Conservation (phyloP, 2,888 invertebrate genomes). For the Lithophane socia region DNA sequence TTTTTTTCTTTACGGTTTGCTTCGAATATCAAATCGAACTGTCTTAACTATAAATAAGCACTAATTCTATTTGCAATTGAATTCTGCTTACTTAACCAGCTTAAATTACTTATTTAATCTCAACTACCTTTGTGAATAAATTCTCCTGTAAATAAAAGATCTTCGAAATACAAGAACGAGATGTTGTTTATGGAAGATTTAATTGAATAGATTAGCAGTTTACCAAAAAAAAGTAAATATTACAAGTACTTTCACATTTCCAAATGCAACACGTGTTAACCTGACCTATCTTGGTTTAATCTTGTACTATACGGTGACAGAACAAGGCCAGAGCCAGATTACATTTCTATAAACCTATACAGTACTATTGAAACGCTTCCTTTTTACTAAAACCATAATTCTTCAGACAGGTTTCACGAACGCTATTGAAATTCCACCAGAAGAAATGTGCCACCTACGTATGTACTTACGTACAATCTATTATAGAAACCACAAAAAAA, state of each 20-base stretch:
- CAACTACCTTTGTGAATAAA: background rate
- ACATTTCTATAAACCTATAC: background rate
- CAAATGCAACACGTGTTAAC: background rate
- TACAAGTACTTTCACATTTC: background rate
- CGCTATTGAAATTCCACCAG: conserved; percentile 1
- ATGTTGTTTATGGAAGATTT: too few species aligned
- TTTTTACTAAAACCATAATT: background rate
- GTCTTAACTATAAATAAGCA: background rate
- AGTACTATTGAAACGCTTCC: background rate
- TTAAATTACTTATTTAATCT: background rate
- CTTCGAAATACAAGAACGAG: background rate
- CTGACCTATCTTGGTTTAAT: background rate
- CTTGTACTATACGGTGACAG: background rate
- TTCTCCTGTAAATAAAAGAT: background rate
- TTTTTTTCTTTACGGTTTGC: background rate
- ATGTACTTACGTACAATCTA: conserved; percentile 25
- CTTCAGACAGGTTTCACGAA: conserved; percentile 3
- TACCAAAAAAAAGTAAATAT: background rate
- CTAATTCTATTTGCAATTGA: background rate
- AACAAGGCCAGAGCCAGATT: background rate
- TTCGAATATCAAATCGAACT: background rate
- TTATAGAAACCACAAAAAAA: conserved; percentile 34
- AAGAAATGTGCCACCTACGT: conserved; percentile 3
- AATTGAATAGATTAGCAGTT: background rate
- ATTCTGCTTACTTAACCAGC: background rate